Evolutionary conservation across 2,888 invertebrate species (phyloP).

Genomic region (Pardosa pseudoannulata): DNA sequence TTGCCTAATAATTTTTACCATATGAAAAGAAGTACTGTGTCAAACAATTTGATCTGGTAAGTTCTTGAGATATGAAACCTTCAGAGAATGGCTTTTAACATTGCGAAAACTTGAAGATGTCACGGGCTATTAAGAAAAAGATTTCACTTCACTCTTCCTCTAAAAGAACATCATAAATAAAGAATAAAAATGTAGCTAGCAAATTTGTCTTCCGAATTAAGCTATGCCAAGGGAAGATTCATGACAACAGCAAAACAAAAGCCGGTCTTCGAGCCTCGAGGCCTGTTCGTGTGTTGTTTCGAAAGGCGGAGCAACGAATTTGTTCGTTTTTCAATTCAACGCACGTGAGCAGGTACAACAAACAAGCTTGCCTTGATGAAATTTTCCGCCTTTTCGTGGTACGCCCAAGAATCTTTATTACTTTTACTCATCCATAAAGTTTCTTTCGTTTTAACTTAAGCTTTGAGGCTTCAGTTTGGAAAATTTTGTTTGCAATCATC

Average conservation of each 20-base stretch:
- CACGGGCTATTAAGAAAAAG: neutral
- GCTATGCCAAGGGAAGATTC: neutral
- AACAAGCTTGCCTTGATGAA: slow-evolving; percentile 25
- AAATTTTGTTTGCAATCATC: too few species aligned
- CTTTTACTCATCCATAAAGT: too few species aligned
- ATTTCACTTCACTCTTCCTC: too few species aligned
- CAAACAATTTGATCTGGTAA: too few species aligned
- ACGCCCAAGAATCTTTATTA: neutral
- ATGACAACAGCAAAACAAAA: neutral
- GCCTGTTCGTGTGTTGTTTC: neutral
- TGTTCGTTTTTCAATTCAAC: neutral
- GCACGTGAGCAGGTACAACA: slow-evolving; percentile 16
- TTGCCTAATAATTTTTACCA: too few species aligned
- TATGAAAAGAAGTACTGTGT: too few species aligned
- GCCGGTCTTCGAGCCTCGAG: slow-evolving; percentile 1
- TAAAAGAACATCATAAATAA: too few species aligned
- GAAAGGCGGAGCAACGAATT: neutral
- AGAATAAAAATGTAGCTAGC: too few species aligned
- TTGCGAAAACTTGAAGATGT: neutral
- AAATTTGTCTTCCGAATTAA: neutral
- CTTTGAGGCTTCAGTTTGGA: too few species aligned
- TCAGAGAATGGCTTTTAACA: neutral
- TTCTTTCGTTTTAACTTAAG: too few species aligned
- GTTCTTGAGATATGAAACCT: too few species aligned
- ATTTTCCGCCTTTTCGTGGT: slow-evolving; percentile 22